Conservation (phyloP, 2,113 vertebrate species). For the Hirundichthys speculiger region DNA sequence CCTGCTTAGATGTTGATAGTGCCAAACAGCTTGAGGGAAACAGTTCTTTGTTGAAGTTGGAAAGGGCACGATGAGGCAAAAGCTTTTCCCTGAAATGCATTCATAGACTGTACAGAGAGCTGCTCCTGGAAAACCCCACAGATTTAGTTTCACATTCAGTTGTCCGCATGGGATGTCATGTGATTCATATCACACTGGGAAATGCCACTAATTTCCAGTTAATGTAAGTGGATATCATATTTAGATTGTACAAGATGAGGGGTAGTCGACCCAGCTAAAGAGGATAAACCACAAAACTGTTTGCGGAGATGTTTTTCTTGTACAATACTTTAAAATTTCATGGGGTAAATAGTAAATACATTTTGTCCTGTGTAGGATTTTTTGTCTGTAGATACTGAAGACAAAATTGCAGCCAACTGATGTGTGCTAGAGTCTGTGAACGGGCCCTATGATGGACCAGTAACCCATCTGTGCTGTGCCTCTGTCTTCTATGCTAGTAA, state of each 20-base stretch:
- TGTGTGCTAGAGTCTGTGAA: too few species aligned
- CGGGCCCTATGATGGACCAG: too few species aligned
- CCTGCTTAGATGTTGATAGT: slow-evolving; percentile 23
- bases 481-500: too few species aligned
- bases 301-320: slow-evolving; percentile 19
- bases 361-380: too few species aligned
- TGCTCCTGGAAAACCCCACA: slow-evolving; percentile 25
- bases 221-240: slow-evolving; percentile 1
- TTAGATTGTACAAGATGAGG: background rate
- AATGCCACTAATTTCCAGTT: slow-evolving; percentile 16
- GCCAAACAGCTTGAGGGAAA: slow-evolving; percentile 55
- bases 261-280: background rate
- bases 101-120: slow-evolving; percentile 7
- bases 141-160: slow-evolving; percentile 57
- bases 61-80: slow-evolving; percentile 18
- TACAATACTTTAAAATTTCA: background rate
- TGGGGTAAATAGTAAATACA: too few species aligned
- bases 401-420: too few species aligned
- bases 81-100: slow-evolving; percentile 35
- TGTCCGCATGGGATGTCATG: slow-evolving; percentile 28
- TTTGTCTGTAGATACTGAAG: too few species aligned
- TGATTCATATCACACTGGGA: slow-evolving; percentile 19
- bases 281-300: background rate
- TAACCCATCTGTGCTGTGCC: too few species aligned
- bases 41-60: slow-evolving; percentile 29